Percentiles rank a stretch among this genome's conserved stretches.
Evolutionary conservation across 2,113 vertebrate species (phyloP).

Genomic region (Entomyzon cyanotis): DNA sequence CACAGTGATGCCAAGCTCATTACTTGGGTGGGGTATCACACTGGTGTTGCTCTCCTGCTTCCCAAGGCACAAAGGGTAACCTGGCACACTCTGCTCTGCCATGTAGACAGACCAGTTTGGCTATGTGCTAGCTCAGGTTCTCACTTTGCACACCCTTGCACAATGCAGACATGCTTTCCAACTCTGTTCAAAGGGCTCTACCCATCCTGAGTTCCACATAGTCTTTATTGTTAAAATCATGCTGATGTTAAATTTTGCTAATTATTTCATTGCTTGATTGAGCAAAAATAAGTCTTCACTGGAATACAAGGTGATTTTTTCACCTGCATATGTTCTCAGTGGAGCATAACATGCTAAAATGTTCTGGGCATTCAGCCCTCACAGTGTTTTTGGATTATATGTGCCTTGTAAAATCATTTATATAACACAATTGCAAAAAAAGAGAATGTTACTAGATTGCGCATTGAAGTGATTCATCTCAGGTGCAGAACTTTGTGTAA

Average conservation of each 20-base stretch:
- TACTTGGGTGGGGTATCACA: not conserved
- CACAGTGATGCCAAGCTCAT: constrained; percentile 9
- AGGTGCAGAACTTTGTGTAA: constrained; percentile 5
- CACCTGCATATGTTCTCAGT: not conserved
- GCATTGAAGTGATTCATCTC: constrained; percentile 42
- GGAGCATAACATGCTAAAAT: not conserved
- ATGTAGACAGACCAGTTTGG: constrained; percentile 36
- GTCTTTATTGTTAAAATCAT: not conserved
- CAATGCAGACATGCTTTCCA: not conserved
- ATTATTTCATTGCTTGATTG: constrained; percentile 8
- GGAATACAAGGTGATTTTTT: not conserved
- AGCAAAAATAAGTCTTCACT: not conserved
- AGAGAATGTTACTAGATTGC: constrained; percentile 4
- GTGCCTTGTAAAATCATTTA: not conserved
- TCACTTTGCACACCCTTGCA: not conserved
- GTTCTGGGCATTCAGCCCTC: not conserved
- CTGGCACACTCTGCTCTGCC: not conserved
- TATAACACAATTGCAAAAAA: constrained; percentile 6
- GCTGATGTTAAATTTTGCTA: not conserved
- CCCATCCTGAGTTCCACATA: not conserved
- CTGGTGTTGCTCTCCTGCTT: not conserved
- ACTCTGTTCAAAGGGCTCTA: not conserved
- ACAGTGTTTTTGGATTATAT: not conserved
- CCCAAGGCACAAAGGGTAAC: not conserved
- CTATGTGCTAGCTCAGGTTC: constrained; percentile 40